These are phyloP conservation scores for Charadrius vociferus DNA, from an alignment of 2,113 vertebrate genomes.

Conservation along the genomic window DNA sequence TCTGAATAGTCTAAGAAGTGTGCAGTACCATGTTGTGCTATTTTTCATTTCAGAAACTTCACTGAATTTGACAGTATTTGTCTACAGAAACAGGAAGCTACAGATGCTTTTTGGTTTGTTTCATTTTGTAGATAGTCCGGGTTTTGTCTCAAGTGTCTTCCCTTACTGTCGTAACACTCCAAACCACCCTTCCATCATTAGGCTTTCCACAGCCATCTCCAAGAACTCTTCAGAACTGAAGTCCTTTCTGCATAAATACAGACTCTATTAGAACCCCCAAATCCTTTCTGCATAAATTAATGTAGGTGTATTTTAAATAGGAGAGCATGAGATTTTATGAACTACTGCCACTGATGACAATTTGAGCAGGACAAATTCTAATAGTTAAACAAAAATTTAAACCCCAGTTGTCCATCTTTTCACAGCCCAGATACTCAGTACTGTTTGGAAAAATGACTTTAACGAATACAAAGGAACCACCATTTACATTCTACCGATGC, in stretches of 20 bases:
- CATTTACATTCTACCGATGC: background rate
- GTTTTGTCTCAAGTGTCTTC: background rate
- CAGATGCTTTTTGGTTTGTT: constrained; percentile 19
- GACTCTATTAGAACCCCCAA: background rate
- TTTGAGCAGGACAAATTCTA: background rate
- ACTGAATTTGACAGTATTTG: background rate
- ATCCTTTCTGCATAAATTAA: background rate
- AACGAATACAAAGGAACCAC: background rate
- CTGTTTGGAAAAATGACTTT: background rate
- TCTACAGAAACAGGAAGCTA: background rate
- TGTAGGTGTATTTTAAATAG: background rate
- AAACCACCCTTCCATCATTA: background rate
- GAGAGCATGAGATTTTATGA: background rate
- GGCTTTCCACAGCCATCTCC: background rate
- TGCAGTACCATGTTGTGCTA: background rate
- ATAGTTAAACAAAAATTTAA: background rate
- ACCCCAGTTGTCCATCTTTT: background rate
- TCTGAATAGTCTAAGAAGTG: background rate
- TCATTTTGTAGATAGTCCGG: background rate
- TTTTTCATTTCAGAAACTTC: background rate
- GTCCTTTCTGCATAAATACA: background rate
- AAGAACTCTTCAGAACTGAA: background rate
- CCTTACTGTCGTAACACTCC: background rate
- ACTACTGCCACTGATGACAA: background rate
- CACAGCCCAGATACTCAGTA: background rate